Conservation (phyloP, 2,113 vertebrate species). For the Urocitellus parryii region DNA sequence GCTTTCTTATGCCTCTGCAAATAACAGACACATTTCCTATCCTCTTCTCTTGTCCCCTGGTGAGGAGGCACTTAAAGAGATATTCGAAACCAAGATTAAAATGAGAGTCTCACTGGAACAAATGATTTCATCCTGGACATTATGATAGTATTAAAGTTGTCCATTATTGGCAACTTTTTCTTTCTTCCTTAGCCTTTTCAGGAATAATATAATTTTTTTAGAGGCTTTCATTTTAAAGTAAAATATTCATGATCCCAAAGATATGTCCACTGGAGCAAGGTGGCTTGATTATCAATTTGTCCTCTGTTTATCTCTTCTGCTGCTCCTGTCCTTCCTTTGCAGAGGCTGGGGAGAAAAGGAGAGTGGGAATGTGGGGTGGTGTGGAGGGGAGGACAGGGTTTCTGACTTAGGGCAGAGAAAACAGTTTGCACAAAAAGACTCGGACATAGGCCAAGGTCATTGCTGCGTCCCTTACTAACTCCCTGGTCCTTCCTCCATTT, state of each 20-base stretch:
- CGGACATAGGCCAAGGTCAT: not conserved
- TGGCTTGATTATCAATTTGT: conserved; percentile 47
- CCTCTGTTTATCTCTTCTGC: conserved; percentile 48
- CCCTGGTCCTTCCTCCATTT: not conserved
- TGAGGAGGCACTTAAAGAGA: conserved; percentile 71
- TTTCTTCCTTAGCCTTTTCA: conserved; percentile 57
- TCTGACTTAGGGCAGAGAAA: not conserved
- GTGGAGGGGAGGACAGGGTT: fast-evolving
- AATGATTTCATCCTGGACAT: conserved; percentile 77
- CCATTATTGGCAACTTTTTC: conserved; percentile 70
- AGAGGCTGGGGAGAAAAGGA: not conserved
- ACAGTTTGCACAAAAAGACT: not conserved
- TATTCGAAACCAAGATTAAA: conserved; percentile 76
- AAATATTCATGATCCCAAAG: conserved; percentile 79
- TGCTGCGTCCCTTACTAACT: not conserved
- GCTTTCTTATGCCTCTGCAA: conserved; percentile 44
- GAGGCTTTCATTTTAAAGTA: conserved; percentile 73
- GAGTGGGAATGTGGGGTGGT: fast-evolving
- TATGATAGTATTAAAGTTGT: conserved; percentile 78
- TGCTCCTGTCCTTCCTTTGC: not conserved
- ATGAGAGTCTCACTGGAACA: conserved; percentile 73
- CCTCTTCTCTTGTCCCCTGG: conserved; percentile 58
- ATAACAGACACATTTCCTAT: conserved; percentile 40
- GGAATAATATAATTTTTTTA: conserved; percentile 70
- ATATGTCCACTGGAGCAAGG: conserved; percentile 34